phyloP scores from a whole-genome alignment of 2,797 vertebrate species.

The Gymnothorax javanicus region DNA sequence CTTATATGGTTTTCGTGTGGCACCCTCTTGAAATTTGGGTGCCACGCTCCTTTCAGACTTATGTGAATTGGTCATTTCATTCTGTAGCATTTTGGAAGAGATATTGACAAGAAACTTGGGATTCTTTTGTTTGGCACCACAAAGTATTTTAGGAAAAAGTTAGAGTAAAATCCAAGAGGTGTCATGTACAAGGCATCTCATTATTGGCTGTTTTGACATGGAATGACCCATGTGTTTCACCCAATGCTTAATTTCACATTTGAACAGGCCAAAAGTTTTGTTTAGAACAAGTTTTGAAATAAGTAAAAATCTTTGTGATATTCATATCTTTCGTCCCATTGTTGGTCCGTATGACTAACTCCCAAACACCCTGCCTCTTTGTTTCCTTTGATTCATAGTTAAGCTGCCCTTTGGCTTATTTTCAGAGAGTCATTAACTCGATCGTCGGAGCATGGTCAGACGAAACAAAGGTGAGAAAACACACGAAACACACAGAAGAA shows the following conservation, averaged over 20 bases:
- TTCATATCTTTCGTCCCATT: not conserved
- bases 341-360: not conserved
- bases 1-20: no score
- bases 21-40: no score
- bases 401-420: constrained; percentile 18
- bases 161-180: no score
- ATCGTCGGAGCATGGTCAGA: constrained; percentile 32
- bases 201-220: no score
- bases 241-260: not conserved
- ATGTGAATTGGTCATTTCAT: no score
- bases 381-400: not conserved
- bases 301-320: not conserved
- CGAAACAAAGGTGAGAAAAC: constrained; percentile 41
- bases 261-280: not conserved
- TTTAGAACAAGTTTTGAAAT: not conserved
- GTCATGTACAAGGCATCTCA: no score
- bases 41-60: no score
- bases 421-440: constrained; percentile 41
- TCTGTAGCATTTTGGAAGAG: no score
- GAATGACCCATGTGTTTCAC: not conserved
- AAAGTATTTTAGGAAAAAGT: no score
- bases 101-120: no score
- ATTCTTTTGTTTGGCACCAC: no score
- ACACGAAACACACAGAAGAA: constrained; percentile 45
- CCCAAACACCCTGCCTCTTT: not conserved